Evolutionary conservation across 2,888 invertebrate species (phyloP), one percentile per base, ranked within the genome.

Genomic region (Alitta virens): DNA sequence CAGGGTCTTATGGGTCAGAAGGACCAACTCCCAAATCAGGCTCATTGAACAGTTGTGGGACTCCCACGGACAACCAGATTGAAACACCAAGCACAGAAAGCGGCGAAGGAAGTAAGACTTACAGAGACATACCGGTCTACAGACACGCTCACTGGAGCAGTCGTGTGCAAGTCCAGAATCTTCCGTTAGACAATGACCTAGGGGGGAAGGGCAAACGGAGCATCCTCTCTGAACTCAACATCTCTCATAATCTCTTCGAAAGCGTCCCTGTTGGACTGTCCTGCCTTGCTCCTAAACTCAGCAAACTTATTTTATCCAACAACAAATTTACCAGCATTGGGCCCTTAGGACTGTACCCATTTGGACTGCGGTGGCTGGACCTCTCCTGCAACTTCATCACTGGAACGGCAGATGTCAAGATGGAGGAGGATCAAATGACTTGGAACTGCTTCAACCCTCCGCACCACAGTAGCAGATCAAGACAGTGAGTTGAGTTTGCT

Each of bases 191-290:
- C 9, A 56, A 50, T 16, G 42, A 25, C 14, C 46, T 40, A 2
- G 60, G 58, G 24, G 26, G 21, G 27, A 42, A 50, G 57, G 64
- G 46, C 18, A 54, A 24, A 21, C 27, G 26, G 21, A 65, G 60
- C 23, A 74, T 74, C n/a, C 64, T 82, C 14, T 72, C 69, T 46
- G 74, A 74, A 16, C 85, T 97, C 2, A 95, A 94, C 84, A 85
- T 97, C 40, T 90, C 94, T 0, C 92, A 94, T 83, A 97, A 97
- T 85, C 86, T 91, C 71, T 93, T 98, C 80, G 88, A 89, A 38
- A 88, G 89, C 71, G 89, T 97, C 64, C 98, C 98, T 0, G 87
- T 88, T 1, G 91, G 91, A 52, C 83, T 99, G 43, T 91, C 97
- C 1, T 99, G 99, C 78, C 85, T 93, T 62, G 95, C 94, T 3